Base-by-base conservation (phyloP, 2,888 invertebrate species). In the Rotaria macrura region DNA sequence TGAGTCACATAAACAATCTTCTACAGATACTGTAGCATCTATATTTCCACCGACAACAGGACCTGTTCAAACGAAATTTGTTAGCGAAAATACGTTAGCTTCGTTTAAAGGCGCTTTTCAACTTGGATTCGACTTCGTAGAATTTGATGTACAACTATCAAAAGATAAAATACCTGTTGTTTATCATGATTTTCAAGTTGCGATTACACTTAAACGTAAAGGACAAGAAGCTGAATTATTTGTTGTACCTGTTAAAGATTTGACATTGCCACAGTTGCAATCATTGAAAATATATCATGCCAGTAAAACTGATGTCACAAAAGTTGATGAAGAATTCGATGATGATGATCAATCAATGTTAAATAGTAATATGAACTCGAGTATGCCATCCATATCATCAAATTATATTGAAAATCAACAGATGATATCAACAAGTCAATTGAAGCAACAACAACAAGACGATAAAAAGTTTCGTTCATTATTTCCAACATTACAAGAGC, bases 71-170 rank as follows among this genome's bases (percentile, higher is more conserved):
- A 43, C 79, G 34, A 40, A 43, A 43, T 79, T 43, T 43, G 25
- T 79, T n/a, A 79, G 79, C 4, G 79, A 79, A 79, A 79, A 79
- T 79, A 79, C 79, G 7, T 43, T 79, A 25, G 86, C 85, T 43
- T 86, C 86, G 49, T 86, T 86, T 84, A 85, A 83, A 74, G 85
- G 65, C 34, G 86, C 86, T 25, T 84, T 84, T 52, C 84, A 85
- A 9, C 86, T 91, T 90, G 98, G 98, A 87, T 98, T 98, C 87
- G 97, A 99, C 90, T 95, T 95, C 93, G 95, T 99, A 84, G 99
- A 99, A 91, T 97, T 99, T 92, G 99, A 99, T 93, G 97, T 99
- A 49, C 97, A 98, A 90, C 92, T 99, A 87, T 96, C 96, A 89
- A 96, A 96, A 92, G 99, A 99, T 91, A 93, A 94, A 90, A 93